Conservation (phyloP, 2,888 invertebrate genomes). For the Noctua janthe region DNA sequence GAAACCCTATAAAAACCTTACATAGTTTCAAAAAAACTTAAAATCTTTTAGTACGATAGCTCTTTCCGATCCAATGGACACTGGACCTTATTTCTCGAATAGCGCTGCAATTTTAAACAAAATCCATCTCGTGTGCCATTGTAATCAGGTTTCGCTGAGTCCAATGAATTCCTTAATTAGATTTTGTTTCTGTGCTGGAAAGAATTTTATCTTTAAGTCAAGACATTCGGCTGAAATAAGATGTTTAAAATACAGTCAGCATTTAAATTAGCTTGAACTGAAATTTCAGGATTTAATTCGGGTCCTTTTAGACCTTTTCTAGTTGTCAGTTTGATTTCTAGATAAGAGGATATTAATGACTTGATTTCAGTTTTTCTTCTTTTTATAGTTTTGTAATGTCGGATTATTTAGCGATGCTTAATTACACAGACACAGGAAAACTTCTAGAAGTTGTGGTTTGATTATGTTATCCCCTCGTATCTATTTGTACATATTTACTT, state of each 20-base stretch:
- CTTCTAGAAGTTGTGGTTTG: too few relatives aligned
- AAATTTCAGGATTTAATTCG: conserved; percentile 5
- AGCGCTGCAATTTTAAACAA: conserved; percentile 25
- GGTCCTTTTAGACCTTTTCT: neutral
- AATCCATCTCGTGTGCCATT: conserved; percentile 41
- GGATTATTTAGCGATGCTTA: too few relatives aligned
- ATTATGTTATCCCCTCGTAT: too few relatives aligned
- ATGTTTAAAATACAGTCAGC: conserved; percentile 34
- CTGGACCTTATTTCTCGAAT: conserved; percentile 28
- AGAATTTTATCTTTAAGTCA: conserved; percentile 36
- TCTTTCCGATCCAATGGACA: conserved; percentile 9
- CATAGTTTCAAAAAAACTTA: neutral
- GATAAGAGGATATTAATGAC: neutral
- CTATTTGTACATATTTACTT: too few relatives aligned
- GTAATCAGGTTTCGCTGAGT: conserved; percentile 51
- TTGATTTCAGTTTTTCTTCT: neutral
- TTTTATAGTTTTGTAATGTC: too few relatives aligned
- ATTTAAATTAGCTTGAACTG: conserved; percentile 47
- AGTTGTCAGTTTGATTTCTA: neutral
- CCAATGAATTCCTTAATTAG: conserved; percentile 54
- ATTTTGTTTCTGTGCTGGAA: conserved; percentile 35
- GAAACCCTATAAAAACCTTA: neutral
- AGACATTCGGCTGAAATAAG: conserved; percentile 51
- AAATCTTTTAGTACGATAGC: neutral
- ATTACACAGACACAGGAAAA: too few relatives aligned